Conservation (phyloP, 92 coral and sea anemone species). For the Heliopora coerulea region DNA sequence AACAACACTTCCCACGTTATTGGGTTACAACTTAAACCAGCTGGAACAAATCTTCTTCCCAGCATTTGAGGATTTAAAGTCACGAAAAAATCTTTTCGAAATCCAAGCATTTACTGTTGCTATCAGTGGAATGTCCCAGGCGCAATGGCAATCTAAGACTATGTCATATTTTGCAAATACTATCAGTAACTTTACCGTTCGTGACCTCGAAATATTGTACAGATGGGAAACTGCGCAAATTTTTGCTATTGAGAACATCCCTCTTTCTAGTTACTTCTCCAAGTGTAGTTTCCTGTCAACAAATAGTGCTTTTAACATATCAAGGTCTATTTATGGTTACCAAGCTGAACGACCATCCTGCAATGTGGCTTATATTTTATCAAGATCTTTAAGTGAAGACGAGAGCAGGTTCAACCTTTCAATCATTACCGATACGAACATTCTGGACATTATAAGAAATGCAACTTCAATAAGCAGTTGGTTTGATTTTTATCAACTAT, state of each 20-base stretch:
- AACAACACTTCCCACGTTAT: background rate
- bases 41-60: conserved; percentile 8
- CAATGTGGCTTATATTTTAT: conserved; percentile 21
- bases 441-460: conserved; percentile 29
- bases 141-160: conserved; percentile 24
- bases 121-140: background rate
- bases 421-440: conserved; percentile 6
- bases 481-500: conserved; percentile 30
- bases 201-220: conserved; percentile 37
- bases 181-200: conserved; percentile 1
- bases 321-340: conserved; percentile 10
- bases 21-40: background rate
- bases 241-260: conserved; percentile 23
- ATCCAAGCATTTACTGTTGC: conserved; percentile 4
- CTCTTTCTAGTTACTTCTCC: conserved; percentile 24
- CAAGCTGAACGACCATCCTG: conserved; percentile 14
- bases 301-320: conserved; percentile 8
- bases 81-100: conserved; percentile 32
- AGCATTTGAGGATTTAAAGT: conserved; percentile 19
- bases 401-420: conserved; percentile 8
- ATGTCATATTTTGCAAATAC: conserved; percentile 30
- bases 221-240: conserved; percentile 29
- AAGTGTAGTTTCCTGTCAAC: background rate
- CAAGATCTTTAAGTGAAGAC: conserved; percentile 32
- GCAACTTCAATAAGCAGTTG: conserved; percentile 29